A percentile compares a stretch with the other conserved stretches of the same genome.
Conservation (phyloP, 2,113 vertebrate genomes). For the Mixornis gularis region DNA sequence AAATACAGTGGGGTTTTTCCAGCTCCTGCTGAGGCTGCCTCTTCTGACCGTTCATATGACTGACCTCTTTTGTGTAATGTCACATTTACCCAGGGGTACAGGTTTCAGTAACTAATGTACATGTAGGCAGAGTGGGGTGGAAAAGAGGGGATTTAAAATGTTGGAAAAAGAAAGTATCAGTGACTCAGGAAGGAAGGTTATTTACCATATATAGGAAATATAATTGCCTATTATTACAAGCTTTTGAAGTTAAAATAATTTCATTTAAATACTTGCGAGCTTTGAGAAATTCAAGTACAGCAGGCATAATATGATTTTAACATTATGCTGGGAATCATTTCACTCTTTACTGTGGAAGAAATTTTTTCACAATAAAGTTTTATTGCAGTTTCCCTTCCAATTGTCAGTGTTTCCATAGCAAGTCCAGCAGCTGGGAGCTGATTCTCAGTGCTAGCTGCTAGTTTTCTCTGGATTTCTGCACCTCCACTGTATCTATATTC, state of each 20-base stretch:
- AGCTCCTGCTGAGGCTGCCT: not conserved
- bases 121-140: not conserved
- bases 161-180: not conserved
- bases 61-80: not conserved
- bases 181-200: not conserved
- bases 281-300: slow-evolving; percentile 19
- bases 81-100: not conserved
- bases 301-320: slow-evolving; percentile 33
- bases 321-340: slow-evolving; percentile 37
- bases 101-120: not conserved
- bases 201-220: not conserved
- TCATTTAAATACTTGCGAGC: slow-evolving; percentile 49
- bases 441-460: not conserved
- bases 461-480: not conserved
- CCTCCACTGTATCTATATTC: not conserved
- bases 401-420: slow-evolving; percentile 19
- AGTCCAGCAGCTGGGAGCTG: slow-evolving; percentile 1
- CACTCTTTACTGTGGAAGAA: not conserved
- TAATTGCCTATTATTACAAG: slow-evolving; percentile 29
- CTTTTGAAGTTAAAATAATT: slow-evolving; percentile 53
- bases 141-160: not conserved
- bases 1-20: not conserved
- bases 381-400: not conserved
- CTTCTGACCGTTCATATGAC: not conserved
- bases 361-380: not conserved